These are phyloP conservation scores for Oncorhynchus gorbuscha DNA, from an alignment of 2,113 vertebrate genomes.

Conservation along the genomic window DNA sequence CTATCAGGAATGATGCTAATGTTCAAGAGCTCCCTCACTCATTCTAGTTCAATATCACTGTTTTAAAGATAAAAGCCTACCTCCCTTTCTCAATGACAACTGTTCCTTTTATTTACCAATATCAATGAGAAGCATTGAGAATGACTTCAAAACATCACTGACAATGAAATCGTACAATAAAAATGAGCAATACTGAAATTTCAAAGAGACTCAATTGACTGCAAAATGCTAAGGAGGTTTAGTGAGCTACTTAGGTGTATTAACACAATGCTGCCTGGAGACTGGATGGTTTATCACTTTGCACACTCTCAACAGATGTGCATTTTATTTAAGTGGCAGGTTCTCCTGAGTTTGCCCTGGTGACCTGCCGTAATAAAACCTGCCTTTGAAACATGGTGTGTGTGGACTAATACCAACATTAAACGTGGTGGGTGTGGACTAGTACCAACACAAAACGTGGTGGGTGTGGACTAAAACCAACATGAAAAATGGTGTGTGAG, in stretches of 20 bases:
- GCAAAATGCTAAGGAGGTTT: conserved; percentile 20
- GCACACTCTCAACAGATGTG: conserved; percentile 70
- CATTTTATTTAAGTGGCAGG: conserved; percentile 74
- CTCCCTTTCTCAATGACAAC: neutral
- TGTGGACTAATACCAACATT: conserved; percentile 80
- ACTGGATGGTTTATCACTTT: conserved; percentile 58
- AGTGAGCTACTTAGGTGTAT: conserved; percentile 41
- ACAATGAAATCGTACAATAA: neutral
- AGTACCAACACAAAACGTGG: too few relatives aligned
- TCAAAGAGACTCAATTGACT: conserved; percentile 15
- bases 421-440: conserved; percentile 9
- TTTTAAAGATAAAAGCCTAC: conserved; percentile 3
- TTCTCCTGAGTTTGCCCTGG: conserved; percentile 80
- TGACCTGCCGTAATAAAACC: conserved; percentile 85
- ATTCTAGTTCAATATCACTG: neutral
- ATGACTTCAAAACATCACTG: neutral
- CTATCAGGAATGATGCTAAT: neutral
- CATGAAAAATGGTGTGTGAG: too few relatives aligned
- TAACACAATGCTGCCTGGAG: conserved; percentile 50
- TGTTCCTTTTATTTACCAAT: neutral
- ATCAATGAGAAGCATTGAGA: neutral
- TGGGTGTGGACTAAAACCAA: too few relatives aligned
- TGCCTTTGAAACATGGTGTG: conserved; percentile 83
- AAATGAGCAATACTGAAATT: neutral
- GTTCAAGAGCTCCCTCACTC: neutral